Conservation (phyloP, 2,113 vertebrate genomes). For the Protomyctophum bolini region DNA sequence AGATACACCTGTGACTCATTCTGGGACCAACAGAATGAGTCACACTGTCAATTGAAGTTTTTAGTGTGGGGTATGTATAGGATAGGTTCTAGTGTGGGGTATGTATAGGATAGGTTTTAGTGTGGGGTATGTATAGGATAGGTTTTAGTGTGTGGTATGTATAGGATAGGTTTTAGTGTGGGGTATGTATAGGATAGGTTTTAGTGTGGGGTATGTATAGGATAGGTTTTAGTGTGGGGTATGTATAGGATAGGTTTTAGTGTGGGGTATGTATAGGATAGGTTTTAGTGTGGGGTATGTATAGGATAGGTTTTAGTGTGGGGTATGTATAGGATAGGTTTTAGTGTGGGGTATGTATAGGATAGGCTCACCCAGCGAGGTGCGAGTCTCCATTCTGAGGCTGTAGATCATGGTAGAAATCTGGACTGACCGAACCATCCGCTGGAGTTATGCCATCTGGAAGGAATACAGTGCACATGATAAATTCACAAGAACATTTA, state of each 20-base stretch:
- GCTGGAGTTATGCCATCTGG: slow-evolving; percentile 89
- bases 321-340: too few relatives aligned
- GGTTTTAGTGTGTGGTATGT: too few relatives aligned
- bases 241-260: neutral
- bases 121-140: neutral
- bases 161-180: slow-evolving; percentile 7
- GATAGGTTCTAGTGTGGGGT: neutral
- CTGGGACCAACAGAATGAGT: too few relatives aligned
- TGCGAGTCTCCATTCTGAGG: slow-evolving; percentile 85
- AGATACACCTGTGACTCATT: too few relatives aligned
- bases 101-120: neutral
- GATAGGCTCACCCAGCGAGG: slow-evolving; percentile 31
- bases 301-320: neutral
- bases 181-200: neutral
- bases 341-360: too few relatives aligned
- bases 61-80: neutral
- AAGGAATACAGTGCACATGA: slow-evolving; percentile 3
- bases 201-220: neutral
- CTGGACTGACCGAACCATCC: slow-evolving; percentile 89
- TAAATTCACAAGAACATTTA: neutral
- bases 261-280: neutral
- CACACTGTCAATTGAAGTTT: neutral
- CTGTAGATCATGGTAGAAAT: slow-evolving; percentile 88
- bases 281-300: neutral
- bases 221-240: neutral